Evolutionary conservation across 2,113 vertebrate species (phyloP).

Genomic region (Pavo muticus): DNA sequence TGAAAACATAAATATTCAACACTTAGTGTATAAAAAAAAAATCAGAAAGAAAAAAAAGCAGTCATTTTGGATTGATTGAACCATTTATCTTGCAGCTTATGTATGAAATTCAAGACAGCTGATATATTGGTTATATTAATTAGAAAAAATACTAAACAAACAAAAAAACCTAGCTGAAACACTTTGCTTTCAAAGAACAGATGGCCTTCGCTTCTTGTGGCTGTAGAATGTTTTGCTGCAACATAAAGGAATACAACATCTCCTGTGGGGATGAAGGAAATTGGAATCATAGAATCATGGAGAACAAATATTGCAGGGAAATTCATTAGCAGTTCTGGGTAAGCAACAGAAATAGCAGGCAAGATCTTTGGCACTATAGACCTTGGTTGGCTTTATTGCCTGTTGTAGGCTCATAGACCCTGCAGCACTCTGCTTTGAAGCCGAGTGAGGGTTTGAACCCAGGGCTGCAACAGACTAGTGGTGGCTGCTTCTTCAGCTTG

Average conservation of each 20-base stretch:
- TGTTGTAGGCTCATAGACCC: neutral
- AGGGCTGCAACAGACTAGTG: neutral
- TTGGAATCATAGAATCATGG: neutral
- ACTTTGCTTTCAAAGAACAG: constrained; percentile 25
- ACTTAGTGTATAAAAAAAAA: neutral
- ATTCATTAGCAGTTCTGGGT: neutral
- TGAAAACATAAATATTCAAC: neutral
- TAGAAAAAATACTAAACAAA: neutral
- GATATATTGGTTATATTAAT: constrained; percentile 27
- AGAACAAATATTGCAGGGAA: neutral
- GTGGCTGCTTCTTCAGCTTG: neutral
- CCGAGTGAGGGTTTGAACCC: neutral
- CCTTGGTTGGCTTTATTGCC: neutral
- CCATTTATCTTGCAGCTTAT: neutral
- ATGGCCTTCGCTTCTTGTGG: constrained; percentile 17
- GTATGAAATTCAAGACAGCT: neutral
- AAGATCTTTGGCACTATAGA: neutral
- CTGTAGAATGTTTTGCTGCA: constrained; percentile 6
- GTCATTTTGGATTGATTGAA: neutral
- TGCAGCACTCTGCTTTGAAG: neutral
- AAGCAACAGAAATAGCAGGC: neutral
- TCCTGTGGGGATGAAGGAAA: neutral
- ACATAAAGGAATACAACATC: constrained; percentile 2
- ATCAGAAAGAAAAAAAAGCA: neutral
- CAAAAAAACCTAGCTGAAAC: neutral